These are phyloP conservation scores for Chelon labrosus DNA, from an alignment of 2,797 vertebrate genomes.

Conservation along the genomic window DNA sequence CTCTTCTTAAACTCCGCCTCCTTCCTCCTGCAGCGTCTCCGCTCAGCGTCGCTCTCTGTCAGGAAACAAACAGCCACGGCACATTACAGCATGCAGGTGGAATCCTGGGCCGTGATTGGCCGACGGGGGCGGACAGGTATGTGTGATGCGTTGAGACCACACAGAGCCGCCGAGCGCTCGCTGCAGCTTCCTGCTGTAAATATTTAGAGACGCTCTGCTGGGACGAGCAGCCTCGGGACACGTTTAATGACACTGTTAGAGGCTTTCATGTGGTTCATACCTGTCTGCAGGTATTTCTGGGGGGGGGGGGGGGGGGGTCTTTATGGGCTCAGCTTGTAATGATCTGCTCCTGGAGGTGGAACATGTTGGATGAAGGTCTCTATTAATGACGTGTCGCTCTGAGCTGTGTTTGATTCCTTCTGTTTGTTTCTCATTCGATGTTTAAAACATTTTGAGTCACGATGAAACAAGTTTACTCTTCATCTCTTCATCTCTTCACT, in stretches of 20 bases:
- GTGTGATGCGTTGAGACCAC: slow-evolving; percentile 71
- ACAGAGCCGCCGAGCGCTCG: slow-evolving; percentile 46
- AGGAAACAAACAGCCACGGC: slow-evolving; percentile 46
- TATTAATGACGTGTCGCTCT: no score
- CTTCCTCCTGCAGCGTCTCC: no score
- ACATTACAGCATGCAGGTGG: slow-evolving; percentile 48
- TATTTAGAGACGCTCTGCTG: slow-evolving; percentile 37
- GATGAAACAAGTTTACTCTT: no score
- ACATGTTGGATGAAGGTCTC: no score
- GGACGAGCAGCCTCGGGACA: slow-evolving; percentile 35
- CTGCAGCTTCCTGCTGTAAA: slow-evolving; percentile 80
- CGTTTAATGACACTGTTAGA: slow-evolving; percentile 67
- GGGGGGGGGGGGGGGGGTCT: neutral
- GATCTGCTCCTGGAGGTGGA: no score
- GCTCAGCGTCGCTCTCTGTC: no score
- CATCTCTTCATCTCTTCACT: no score
- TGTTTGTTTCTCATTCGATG: no score
- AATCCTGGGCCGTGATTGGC: slow-evolving; percentile 55
- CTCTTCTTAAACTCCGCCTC: no score
- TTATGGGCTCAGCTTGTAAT: neutral
- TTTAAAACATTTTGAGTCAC: no score
- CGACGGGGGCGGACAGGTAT: slow-evolving; percentile 42
- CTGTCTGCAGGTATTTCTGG: slow-evolving; percentile 65
- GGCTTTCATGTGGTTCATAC: slow-evolving; percentile 74
- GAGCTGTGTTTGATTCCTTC: no score